phyloP scores from a whole-genome alignment of 2,888 invertebrate species.

The Chrysotoxum bicinctum region DNA sequence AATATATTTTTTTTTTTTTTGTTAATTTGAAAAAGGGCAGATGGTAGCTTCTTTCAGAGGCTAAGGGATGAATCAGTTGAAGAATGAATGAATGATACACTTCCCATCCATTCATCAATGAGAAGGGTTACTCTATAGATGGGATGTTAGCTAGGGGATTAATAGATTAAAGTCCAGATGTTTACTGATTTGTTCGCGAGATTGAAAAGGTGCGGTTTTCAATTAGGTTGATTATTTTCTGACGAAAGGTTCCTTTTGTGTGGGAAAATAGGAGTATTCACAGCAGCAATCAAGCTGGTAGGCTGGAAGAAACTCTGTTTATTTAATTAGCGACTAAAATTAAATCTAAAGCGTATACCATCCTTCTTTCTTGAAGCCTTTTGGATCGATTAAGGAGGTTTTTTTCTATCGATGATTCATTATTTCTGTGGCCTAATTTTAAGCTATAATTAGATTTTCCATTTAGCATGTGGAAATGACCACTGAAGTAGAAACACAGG shows the following conservation, averaged over 20 bases:
- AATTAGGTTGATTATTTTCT: slow-evolving; percentile 4
- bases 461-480: too few species aligned
- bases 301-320: background rate
- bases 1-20: slow-evolving; percentile 31
- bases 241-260: background rate
- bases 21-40: slow-evolving; percentile 43
- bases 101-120: slow-evolving; percentile 7
- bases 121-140: slow-evolving; percentile 41
- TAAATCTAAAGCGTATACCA: too few species aligned
- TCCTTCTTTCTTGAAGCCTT: too few species aligned
- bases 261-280: slow-evolving; percentile 21
- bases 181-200: slow-evolving; percentile 26
- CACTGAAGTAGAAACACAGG: too few species aligned
- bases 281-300: background rate
- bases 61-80: slow-evolving; percentile 41
- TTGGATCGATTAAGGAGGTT: too few species aligned
- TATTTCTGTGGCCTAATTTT: too few species aligned
- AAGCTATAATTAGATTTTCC: too few species aligned
- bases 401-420: too few species aligned
- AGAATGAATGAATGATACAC: slow-evolving; percentile 44
- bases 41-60: slow-evolving; percentile 11
- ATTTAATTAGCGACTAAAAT: background rate
- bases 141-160: slow-evolving; percentile 5
- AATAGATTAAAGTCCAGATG: slow-evolving; percentile 63
- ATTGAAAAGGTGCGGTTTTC: slow-evolving; percentile 44